These are phyloP conservation scores for Thymelicus sylvestris DNA, from an alignment of 2,888 invertebrate species.

Conservation along the genomic window DNA sequence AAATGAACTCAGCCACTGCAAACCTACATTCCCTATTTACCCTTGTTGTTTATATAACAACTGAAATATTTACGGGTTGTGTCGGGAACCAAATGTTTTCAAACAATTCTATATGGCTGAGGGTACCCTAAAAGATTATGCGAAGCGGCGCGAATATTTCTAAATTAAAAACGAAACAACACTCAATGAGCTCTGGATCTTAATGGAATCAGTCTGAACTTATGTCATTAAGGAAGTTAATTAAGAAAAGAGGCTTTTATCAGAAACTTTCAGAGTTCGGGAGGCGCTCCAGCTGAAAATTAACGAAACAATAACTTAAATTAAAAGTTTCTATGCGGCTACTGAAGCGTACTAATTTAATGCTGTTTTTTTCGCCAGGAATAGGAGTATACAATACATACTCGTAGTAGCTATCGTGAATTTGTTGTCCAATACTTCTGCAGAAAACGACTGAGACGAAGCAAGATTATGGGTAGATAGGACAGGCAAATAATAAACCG, in stretches of 20 bases:
- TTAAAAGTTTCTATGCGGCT: constrained; percentile 32
- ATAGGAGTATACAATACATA: not conserved
- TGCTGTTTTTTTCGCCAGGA: not conserved
- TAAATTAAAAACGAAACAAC: constrained; percentile 47
- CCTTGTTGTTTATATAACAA: too few relatives aligned
- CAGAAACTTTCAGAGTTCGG: constrained; percentile 51
- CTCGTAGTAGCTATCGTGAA: not conserved
- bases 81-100: not conserved
- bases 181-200: constrained; percentile 45
- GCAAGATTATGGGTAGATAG: too few relatives aligned
- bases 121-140: constrained; percentile 7
- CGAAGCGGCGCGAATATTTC: constrained; percentile 14
- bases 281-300: constrained; percentile 41
- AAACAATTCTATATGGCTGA: not conserved
- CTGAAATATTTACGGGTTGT: too few relatives aligned
- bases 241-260: constrained; percentile 64
- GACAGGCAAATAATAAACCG: too few relatives aligned
- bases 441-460: too few relatives aligned
- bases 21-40: too few relatives aligned
- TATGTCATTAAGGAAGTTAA: constrained; percentile 60
- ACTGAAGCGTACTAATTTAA: constrained; percentile 1
- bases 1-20: too few relatives aligned
- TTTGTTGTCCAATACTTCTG: not conserved
- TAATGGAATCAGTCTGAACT: constrained; percentile 46
- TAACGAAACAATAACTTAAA: constrained; percentile 40